Evolutionary conservation across 2,113 vertebrate genomes (phyloP).

Genomic region (Limnothrissa miodon): DNA sequence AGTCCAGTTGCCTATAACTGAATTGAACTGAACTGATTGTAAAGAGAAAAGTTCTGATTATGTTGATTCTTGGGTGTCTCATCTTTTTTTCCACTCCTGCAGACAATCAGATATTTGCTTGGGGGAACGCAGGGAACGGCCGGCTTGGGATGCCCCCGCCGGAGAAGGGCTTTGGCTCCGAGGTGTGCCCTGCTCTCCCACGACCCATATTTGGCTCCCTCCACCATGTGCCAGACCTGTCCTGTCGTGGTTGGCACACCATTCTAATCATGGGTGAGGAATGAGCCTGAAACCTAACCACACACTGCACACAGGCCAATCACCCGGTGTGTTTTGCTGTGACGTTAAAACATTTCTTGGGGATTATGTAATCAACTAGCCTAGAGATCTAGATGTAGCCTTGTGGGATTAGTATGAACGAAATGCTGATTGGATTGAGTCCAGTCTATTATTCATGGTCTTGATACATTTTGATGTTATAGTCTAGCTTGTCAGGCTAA

Average conservation of each 20-base stretch:
- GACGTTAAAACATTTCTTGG: too few relatives aligned
- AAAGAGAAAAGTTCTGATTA: too few relatives aligned
- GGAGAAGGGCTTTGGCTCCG: slow-evolving; percentile 88
- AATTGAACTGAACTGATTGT: too few relatives aligned
- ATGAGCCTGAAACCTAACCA: background rate
- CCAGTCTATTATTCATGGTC: too few relatives aligned
- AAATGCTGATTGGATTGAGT: too few relatives aligned
- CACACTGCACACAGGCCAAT: background rate
- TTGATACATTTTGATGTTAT: too few relatives aligned
- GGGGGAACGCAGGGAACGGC: slow-evolving; percentile 97
- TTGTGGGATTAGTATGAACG: too few relatives aligned
- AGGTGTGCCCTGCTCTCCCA: slow-evolving; percentile 95
- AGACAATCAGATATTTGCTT: slow-evolving; percentile 99
- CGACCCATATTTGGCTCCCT: slow-evolving; percentile 96
- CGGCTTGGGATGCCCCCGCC: slow-evolving; percentile 92
- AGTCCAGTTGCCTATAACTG: too few relatives aligned
- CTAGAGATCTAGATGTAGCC: too few relatives aligned
- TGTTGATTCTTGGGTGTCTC: background rate
- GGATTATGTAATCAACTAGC: too few relatives aligned
- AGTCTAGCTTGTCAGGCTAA: too few relatives aligned
- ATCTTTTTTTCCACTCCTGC: background rate
- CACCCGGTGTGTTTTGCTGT: too few relatives aligned
- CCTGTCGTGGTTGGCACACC: slow-evolving; percentile 96
- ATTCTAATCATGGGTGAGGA: slow-evolving; percentile 91
- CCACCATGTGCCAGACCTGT: slow-evolving; percentile 94